A percentile compares a stretch with the other conserved stretches of the same genome.
Evolutionary conservation across 2,797 vertebrate species (phyloP).

Genomic region (Argyrosomus regius): DNA sequence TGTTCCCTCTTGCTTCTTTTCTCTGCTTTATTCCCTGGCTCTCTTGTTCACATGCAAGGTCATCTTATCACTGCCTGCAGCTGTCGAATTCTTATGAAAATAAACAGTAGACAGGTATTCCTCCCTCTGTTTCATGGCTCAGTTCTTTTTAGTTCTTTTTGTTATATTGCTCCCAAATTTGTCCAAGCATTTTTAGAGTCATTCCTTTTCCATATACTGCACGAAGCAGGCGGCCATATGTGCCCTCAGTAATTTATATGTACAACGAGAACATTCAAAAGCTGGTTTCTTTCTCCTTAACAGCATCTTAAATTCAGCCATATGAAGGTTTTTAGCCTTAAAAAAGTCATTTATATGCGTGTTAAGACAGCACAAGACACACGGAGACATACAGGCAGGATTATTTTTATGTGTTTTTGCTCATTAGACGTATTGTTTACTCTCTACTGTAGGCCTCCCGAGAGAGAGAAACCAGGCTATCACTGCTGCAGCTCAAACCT

Average conservation of each 20-base stretch:
- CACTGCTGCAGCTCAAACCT: slow-evolving; percentile 18
- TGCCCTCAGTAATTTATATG: not conserved
- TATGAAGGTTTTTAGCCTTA: not conserved
- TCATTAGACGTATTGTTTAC: slow-evolving; percentile 22
- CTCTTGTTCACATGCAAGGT: slow-evolving; percentile 70
- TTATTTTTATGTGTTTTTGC: slow-evolving; percentile 10
- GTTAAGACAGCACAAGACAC: not conserved
- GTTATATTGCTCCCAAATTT: not conserved
- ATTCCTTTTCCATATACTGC: not conserved
- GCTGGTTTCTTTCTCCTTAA: not conserved
- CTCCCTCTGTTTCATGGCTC: slow-evolving; percentile 33
- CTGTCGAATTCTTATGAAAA: slow-evolving; percentile 63
- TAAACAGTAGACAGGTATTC: slow-evolving; percentile 57
- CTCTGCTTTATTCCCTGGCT: slow-evolving; percentile 45
- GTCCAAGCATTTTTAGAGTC: not conserved
- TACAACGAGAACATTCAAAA: not conserved
- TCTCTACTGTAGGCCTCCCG: not conserved
- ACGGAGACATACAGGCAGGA: not conserved
- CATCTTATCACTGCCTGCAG: slow-evolving; percentile 72
- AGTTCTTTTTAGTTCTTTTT: not conserved
- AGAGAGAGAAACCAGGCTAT: slow-evolving; percentile 24
- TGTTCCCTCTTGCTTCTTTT: slow-evolving; percentile 43
- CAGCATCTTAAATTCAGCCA: not conserved
- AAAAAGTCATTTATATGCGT: not conserved
- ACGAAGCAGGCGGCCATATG: not conserved